Conservation (phyloP, 2,797 vertebrate species). For the Clarias fuscus region DNA sequence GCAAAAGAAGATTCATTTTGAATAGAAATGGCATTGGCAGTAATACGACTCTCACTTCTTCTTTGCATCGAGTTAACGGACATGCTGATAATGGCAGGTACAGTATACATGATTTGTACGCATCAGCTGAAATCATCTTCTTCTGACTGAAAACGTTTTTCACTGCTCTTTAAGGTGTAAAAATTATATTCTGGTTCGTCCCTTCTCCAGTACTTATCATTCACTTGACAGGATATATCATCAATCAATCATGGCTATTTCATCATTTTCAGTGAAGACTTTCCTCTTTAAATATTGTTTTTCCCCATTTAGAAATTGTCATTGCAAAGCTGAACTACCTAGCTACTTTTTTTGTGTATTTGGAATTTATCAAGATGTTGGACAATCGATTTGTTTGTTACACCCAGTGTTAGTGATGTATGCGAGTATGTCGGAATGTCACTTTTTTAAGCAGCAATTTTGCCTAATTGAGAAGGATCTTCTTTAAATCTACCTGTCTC, state of each 20-base stretch:
- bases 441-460: not conserved
- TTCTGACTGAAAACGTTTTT: not conserved
- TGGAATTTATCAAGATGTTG: not conserved
- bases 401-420: not conserved
- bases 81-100: not conserved
- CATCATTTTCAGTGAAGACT: not conserved
- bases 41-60: not conserved
- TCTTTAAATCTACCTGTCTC: too few species aligned
- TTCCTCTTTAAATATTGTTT: not conserved
- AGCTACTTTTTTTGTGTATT: not conserved
- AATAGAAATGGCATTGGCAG: not conserved
- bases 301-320: not conserved
- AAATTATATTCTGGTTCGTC: not conserved
- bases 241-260: not conserved
- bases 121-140: not conserved
- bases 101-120: not conserved
- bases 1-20: not conserved
- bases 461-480: not conserved
- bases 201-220: not conserved
- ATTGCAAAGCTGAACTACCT: not conserved
- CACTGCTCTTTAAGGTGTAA: not conserved
- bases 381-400: not conserved
- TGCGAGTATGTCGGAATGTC: not conserved
- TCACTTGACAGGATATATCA: not conserved
- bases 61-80: not conserved